Conservation (phyloP, 2,113 vertebrate genomes). For the Neofelis nebulosa region DNA sequence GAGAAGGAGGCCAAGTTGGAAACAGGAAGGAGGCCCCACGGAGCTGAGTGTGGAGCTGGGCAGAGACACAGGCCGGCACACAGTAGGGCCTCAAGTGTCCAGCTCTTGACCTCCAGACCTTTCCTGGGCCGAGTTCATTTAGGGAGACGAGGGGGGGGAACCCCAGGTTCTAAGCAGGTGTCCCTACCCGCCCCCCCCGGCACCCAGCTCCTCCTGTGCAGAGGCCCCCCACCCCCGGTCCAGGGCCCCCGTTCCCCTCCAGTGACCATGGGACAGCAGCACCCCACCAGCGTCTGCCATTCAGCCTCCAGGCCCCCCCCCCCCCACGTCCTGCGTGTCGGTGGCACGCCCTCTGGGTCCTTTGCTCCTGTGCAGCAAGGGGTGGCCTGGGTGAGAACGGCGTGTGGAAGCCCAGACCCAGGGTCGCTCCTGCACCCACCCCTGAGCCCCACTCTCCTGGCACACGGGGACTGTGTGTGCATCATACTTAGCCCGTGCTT, state of each 20-base stretch:
- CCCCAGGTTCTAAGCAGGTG: neutral
- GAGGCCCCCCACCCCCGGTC: neutral
- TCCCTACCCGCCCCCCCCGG: neutral
- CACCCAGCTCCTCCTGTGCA: neutral
- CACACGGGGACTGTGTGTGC: neutral
- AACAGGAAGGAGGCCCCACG: neutral
- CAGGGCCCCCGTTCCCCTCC: too few relatives aligned
- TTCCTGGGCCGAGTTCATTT: neutral
- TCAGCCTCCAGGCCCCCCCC: neutral
- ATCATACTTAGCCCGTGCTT: neutral
- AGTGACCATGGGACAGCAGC: rapidly evolving
- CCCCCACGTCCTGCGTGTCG: neutral
- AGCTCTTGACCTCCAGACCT: neutral
- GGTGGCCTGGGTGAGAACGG: neutral
- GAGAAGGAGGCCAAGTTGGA: neutral
- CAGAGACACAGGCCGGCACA: neutral
- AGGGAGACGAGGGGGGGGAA: neutral
- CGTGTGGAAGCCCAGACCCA: neutral
- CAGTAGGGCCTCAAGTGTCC: neutral
- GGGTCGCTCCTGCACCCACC: neutral
- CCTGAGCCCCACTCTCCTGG: neutral
- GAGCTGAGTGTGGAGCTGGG: neutral
- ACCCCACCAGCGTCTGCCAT: neutral
- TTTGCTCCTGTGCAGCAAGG: neutral
- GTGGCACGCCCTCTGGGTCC: neutral